A percentile compares a stretch with the other conserved stretches of the same genome.
Evolutionary conservation across 2,113 vertebrate species (phyloP).

Genomic region (Bubo blakistoni): DNA sequence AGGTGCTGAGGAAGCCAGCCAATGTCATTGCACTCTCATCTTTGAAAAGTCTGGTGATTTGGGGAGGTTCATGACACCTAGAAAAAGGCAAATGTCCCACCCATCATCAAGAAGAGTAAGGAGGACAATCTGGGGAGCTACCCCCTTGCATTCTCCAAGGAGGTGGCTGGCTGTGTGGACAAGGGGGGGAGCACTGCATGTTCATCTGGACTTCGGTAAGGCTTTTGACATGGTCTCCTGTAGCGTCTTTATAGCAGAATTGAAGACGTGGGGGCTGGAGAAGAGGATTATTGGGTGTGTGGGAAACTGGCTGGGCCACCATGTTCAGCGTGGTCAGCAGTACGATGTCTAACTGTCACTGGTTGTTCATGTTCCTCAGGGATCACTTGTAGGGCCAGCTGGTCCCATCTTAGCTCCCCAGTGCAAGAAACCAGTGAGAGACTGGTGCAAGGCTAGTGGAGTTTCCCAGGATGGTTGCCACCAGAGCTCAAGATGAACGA

Average conservation of each 20-base stretch:
- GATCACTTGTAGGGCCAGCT: neutral
- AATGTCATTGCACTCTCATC: neutral
- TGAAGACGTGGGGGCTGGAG: neutral
- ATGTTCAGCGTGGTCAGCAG: neutral
- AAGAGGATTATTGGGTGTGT: neutral
- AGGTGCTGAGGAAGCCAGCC: neutral
- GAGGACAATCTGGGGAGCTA: neutral
- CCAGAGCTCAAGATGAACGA: rapidly evolving
- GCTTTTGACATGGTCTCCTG: neutral
- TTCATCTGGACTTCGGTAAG: neutral
- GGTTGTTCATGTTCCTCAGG: neutral
- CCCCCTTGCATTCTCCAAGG: neutral
- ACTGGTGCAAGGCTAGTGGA: neutral
- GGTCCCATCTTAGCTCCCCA: neutral
- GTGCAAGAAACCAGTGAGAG: neutral
- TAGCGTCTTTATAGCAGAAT: neutral
- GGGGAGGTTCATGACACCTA: neutral
- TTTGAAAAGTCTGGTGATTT: neutral
- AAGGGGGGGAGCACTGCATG: neutral
- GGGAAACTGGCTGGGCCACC: neutral
- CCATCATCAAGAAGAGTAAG: neutral
- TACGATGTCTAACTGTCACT: neutral
- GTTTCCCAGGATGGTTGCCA: neutral
- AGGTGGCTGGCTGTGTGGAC: neutral
- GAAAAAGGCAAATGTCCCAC: neutral